Evolutionary conservation across 2,797 vertebrate species (phyloP).

Genomic region (Botia almorhae): DNA sequence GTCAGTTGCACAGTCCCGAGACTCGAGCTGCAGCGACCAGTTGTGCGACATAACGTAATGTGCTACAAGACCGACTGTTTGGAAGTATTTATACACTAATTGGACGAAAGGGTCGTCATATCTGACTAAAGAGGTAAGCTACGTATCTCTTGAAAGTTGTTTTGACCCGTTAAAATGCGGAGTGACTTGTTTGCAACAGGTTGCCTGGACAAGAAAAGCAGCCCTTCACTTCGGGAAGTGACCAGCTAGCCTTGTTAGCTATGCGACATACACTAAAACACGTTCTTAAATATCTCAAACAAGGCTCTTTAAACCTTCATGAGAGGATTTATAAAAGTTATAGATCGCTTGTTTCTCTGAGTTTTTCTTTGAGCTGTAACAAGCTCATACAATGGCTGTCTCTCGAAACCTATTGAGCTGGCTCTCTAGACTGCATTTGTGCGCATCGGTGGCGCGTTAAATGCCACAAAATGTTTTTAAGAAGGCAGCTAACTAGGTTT

Average conservation of each 20-base stretch:
- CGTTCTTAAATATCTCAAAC: not conserved
- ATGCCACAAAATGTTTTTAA: not conserved
- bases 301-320: not conserved
- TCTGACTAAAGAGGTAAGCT: slow-evolving; percentile 26
- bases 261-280: slow-evolving; percentile 24
- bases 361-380: too few species aligned
- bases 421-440: slow-evolving; percentile 7
- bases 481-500: not conserved
- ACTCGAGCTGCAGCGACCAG: slow-evolving; percentile 8
- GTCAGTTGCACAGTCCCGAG: slow-evolving; percentile 17
- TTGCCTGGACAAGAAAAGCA: slow-evolving; percentile 51
- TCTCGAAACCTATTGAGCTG: not conserved
- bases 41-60: slow-evolving; percentile 30
- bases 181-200: slow-evolving; percentile 57
- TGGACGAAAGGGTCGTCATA: not conserved
- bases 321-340: not conserved
- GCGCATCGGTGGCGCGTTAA: not conserved
- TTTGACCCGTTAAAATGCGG: not conserved
- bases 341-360: not conserved
- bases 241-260: slow-evolving; percentile 53
- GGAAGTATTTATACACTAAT: not conserved
- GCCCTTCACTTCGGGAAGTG: slow-evolving; percentile 36
- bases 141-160: not conserved
- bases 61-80: not conserved
- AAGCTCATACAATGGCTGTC: not conserved